Conservation (phyloP, 2,888 invertebrate species). For the Phalera bucephala region DNA sequence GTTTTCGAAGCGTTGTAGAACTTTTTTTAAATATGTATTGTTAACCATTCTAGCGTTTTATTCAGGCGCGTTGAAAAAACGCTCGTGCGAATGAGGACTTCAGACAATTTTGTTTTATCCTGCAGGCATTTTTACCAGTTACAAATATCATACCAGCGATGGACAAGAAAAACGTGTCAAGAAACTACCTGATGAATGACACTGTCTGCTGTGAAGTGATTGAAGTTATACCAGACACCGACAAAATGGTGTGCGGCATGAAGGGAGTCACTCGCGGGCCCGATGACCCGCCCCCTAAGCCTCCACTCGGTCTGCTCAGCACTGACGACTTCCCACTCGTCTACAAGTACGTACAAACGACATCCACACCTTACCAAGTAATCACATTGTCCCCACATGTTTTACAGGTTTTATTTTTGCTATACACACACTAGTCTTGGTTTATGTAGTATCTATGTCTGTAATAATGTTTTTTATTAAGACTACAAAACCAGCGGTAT, state of each 20-base stretch:
- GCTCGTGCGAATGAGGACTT: too few relatives aligned
- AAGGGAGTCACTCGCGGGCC: conserved; percentile 88
- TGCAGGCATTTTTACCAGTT: conserved; percentile 86
- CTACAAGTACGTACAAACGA: conserved; percentile 88
- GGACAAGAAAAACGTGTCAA: conserved; percentile 90
- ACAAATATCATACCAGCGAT: conserved; percentile 89
- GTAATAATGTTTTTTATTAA: conserved; percentile 50
- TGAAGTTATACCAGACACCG: conserved; percentile 92
- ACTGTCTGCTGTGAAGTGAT: conserved; percentile 94
- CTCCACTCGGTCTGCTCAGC: conserved; percentile 92
- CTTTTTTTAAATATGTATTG: too few relatives aligned
- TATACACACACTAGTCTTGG: conserved; percentile 50
- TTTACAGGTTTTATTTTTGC: conserved; percentile 56
- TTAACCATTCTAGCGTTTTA: too few relatives aligned
- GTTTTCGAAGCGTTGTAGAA: too few relatives aligned
- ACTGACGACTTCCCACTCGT: conserved; percentile 91
- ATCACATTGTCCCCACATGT: conserved; percentile 55
- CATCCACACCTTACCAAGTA: conserved; percentile 16
- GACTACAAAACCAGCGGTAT: conserved; percentile 60
- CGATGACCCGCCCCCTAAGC: conserved; percentile 87
- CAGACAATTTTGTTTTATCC: too few relatives aligned
- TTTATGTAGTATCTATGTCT: conserved; percentile 64
- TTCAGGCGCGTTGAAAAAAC: too few relatives aligned
- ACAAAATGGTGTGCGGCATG: conserved; percentile 95
- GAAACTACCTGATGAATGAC: conserved; percentile 91